These are phyloP conservation scores for Xanthorhoe spadicearia DNA, from an alignment of 2,888 invertebrate species.

Conservation along the genomic window DNA sequence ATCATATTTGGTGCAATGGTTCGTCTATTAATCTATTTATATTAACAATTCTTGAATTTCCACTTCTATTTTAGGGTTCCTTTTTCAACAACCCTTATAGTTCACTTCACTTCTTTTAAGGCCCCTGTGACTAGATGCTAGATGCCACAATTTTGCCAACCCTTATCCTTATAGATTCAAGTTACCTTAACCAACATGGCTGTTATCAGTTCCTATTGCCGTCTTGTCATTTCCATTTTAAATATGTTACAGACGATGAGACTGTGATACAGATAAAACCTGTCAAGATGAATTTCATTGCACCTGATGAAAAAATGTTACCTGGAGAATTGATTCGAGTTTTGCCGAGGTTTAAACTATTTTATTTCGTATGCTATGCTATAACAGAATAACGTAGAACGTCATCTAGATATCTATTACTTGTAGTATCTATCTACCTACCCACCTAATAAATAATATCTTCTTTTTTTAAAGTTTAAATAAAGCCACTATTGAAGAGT, in stretches of 20 bases:
- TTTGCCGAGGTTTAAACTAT: constrained; percentile 61
- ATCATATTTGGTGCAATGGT: constrained; percentile 59
- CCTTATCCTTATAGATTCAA: no score
- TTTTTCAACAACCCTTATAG: no score
- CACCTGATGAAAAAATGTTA: constrained; percentile 54
- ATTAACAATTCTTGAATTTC: neutral
- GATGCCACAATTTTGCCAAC: no score
- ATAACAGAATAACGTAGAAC: no score
- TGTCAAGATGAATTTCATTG: constrained; percentile 66
- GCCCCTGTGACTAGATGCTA: no score
- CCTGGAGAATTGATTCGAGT: constrained; percentile 71
- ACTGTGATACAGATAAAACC: constrained; percentile 62
- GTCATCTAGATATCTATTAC: no score
- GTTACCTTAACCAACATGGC: no score
- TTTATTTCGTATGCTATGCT: no score
- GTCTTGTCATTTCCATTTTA: neutral
- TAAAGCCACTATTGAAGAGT: constrained; percentile 69
- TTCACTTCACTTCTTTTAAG: no score
- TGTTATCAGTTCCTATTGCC: no score
- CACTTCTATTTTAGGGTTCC: no score
- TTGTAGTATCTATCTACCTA: no score
- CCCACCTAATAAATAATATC: neutral
- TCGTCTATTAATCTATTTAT: constrained; percentile 32
- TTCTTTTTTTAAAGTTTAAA: constrained; percentile 60
- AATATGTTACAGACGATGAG: constrained; percentile 49